Evolutionary conservation across 1,140 invertebrate genomes (phyloP).

Genomic region (Sweltsa coloradensis): DNA sequence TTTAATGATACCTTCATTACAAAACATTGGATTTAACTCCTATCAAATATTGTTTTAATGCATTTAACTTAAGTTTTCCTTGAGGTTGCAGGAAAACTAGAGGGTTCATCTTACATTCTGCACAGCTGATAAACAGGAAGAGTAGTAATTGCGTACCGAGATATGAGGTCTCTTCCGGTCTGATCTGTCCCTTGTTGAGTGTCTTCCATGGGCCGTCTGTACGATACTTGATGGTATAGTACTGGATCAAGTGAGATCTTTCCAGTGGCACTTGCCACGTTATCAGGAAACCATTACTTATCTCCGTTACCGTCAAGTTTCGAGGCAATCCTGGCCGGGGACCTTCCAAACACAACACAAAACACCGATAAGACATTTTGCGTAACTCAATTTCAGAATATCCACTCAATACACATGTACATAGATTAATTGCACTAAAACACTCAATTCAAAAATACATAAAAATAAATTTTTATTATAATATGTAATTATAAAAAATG

Average conservation of each 20-base stretch:
- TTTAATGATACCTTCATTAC: too few species aligned
- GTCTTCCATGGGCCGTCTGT: conserved; percentile 77
- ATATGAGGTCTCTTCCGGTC: conserved; percentile 76
- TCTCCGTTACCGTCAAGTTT: conserved; percentile 77
- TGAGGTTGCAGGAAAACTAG: too few species aligned
- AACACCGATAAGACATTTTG: too few species aligned
- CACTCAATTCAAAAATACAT: too few species aligned
- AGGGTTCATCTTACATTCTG: not conserved
- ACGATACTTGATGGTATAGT: conserved; percentile 85
- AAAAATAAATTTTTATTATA: too few species aligned
- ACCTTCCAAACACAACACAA: conserved; percentile 39
- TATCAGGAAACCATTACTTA: conserved; percentile 75
- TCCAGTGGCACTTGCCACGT: conserved; percentile 77
- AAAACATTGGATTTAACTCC: too few species aligned
- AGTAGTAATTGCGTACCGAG: conserved; percentile 42
- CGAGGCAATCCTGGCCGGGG: conserved; percentile 75
- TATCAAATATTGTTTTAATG: too few species aligned
- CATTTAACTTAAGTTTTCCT: too few species aligned
- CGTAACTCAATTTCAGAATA: too few species aligned
- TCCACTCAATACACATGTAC: too few species aligned
- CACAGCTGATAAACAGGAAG: not conserved
- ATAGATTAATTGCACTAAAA: too few species aligned
- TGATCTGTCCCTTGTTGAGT: conserved; percentile 73
- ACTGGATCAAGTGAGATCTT: conserved; percentile 63
- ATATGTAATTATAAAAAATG: too few species aligned